phyloP scores from a whole-genome alignment of 2,113 vertebrate species.

The Odobenus rosmarus region DNA sequence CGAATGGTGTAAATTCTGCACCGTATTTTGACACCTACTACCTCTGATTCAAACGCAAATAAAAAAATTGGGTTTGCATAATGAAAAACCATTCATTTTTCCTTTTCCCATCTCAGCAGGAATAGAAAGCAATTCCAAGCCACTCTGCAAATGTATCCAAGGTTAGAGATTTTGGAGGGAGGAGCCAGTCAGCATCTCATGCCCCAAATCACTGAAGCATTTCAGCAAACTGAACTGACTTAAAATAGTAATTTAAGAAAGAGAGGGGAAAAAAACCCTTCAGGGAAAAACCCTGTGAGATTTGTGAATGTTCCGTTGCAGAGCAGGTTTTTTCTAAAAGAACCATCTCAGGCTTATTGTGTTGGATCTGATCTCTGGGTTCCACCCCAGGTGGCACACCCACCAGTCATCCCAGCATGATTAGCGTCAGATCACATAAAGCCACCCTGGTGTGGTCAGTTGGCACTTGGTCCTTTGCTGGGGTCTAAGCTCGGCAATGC shows the following conservation, averaged over 20 bases:
- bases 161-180: constrained; percentile 52
- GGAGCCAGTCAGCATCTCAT: background rate
- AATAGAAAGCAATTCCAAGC: constrained; percentile 42
- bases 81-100: constrained; percentile 43
- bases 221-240: constrained; percentile 36
- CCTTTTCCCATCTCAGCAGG: constrained; percentile 54
- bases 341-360: background rate
- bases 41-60: constrained; percentile 34
- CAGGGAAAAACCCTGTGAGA: background rate
- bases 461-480: background rate
- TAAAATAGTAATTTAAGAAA: constrained; percentile 60
- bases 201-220: constrained; percentile 66
- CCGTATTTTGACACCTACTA: constrained; percentile 35
- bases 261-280: background rate
- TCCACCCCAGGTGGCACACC: background rate
- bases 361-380: background rate
- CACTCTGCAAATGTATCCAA: constrained; percentile 48
- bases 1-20: constrained; percentile 58
- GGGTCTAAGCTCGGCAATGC: background rate
- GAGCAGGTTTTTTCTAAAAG: background rate
- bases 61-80: background rate
- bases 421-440: background rate
- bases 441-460: background rate
- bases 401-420: background rate
- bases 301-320: background rate